phyloP scores from a whole-genome alignment of 2,888 invertebrate genomes.

The Pemphredon lugubris region DNA sequence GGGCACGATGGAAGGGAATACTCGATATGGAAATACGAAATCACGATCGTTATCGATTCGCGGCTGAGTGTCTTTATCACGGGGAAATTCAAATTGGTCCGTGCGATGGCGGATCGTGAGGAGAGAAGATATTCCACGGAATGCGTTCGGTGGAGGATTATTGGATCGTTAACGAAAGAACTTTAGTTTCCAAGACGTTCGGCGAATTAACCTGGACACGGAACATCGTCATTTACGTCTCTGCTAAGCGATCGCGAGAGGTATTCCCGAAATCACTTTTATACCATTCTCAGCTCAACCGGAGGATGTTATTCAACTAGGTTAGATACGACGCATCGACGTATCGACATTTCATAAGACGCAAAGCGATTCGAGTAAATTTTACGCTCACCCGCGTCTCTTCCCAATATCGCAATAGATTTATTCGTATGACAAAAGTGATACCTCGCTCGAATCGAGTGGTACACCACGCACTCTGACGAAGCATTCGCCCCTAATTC shows the following conservation, averaged over 20 bases:
- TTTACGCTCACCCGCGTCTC: too few species aligned
- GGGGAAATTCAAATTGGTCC: constrained; percentile 18
- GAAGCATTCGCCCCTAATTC: too few species aligned
- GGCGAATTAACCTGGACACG: constrained; percentile 38
- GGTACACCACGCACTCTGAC: too few species aligned
- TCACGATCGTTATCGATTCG: constrained; percentile 3
- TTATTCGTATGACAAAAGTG: too few species aligned
- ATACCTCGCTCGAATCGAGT: too few species aligned
- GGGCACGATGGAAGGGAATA: background rate
- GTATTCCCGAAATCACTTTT: constrained; percentile 24
- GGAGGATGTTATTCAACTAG: too few species aligned
- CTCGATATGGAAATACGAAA: background rate
- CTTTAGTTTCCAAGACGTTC: constrained; percentile 34
- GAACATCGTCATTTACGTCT: too few species aligned
- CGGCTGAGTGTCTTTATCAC: constrained; percentile 17
- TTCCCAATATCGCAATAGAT: too few species aligned
- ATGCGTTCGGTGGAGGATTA: constrained; percentile 39
- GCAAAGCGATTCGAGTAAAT: too few species aligned
- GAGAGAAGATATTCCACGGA: constrained; percentile 18
- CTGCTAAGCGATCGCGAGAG: background rate
- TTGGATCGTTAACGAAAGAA: constrained; percentile 40
- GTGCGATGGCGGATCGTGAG: background rate
- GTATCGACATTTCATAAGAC: too few species aligned
- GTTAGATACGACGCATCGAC: too few species aligned
- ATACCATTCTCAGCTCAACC: background rate